A percentile compares a stretch with the other conserved stretches of the same genome.
phyloP scores from a whole-genome alignment of 1,140 invertebrate genomes.

The Tribolium madens region DNA sequence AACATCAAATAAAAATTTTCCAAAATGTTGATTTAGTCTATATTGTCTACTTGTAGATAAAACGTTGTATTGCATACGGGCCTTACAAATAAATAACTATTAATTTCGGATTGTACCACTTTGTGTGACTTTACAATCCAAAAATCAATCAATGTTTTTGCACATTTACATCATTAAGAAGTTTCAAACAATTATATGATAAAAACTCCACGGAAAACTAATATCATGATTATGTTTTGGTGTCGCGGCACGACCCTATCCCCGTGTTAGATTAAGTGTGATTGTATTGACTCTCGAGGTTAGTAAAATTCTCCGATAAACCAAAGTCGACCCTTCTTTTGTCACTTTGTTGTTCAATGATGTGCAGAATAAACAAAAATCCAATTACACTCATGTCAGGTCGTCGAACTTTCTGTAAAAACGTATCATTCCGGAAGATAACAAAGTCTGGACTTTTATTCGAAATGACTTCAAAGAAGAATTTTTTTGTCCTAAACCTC shows the following conservation, averaged over 20 bases:
- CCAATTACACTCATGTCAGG: background rate
- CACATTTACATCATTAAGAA: no score
- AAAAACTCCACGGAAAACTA: no score
- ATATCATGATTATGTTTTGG: no score
- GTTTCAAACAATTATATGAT: no score
- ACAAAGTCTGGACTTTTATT: background rate
- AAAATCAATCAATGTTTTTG: no score
- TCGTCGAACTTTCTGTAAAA: constrained; percentile 4
- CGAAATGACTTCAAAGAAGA: background rate
- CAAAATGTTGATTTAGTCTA: no score
- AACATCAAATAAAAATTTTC: no score
- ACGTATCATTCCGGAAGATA: background rate
- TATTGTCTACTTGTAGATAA: no score
- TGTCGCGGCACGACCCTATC: background rate
- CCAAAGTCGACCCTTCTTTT: background rate
- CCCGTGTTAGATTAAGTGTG: background rate
- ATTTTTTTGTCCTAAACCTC: background rate
- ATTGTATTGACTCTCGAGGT: background rate
- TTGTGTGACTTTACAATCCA: no score
- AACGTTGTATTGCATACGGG: no score
- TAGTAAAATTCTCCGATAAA: background rate
- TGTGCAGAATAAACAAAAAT: constrained; percentile 13
- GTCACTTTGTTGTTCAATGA: background rate
- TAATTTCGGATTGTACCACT: no score
- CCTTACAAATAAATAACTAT: no score